phyloP scores from a whole-genome alignment of 2,888 invertebrate species.

The Nesidiocoris tenuis region DNA sequence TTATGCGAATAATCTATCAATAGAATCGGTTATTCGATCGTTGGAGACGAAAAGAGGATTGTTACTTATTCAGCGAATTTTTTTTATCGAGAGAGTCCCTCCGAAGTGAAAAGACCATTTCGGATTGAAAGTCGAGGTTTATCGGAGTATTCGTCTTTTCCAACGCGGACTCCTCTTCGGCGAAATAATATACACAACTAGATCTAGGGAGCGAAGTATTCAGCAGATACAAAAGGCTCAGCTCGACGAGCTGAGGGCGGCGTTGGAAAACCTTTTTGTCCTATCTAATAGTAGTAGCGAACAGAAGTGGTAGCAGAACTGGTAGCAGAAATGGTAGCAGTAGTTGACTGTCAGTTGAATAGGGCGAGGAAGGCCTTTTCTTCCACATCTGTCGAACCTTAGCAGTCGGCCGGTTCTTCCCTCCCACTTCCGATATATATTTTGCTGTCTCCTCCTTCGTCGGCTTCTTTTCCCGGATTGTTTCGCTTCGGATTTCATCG shows the following conservation, averaged over 20 bases:
- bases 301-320: too few species aligned
- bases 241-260: not conserved
- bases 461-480: not conserved
- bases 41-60: too few species aligned
- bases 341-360: not conserved
- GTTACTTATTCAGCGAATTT: too few species aligned
- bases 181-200: not conserved
- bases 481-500: not conserved
- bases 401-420: too few species aligned
- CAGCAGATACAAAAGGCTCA: not conserved
- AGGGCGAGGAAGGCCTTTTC: not conserved
- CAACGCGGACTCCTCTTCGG: not conserved
- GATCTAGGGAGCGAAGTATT: not conserved
- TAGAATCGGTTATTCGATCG: too few species aligned
- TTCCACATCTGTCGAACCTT: not conserved
- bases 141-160: too few species aligned
- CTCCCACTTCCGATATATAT: not conserved
- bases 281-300: not conserved
- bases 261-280: not conserved
- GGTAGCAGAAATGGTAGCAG: too few species aligned
- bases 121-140: too few species aligned
- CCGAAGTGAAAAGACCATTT: too few species aligned
- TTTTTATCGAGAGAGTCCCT: too few species aligned
- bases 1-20: too few species aligned
- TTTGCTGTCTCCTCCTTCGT: not conserved